Base-by-base conservation (phyloP, 2,888 invertebrate genomes). In the Galerucella pusilla region DNA sequence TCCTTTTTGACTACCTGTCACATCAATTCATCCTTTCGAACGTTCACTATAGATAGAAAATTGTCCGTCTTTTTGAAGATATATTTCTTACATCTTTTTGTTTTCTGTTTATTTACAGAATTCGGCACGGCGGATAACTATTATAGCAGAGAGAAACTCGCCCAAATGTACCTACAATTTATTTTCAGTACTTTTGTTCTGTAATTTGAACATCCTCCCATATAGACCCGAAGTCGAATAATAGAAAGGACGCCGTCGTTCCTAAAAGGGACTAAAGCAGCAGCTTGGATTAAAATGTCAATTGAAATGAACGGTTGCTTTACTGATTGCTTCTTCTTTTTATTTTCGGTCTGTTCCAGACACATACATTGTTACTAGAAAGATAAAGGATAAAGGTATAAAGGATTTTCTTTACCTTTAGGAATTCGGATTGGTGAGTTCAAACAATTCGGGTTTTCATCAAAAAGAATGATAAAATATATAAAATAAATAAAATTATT, bases 251-350 rank as follows among this genome's bases (percentile, higher is more conserved):
- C 70, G 74, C 73, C 72, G 60, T 64, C 70, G 74, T 68, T 71
- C 68, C 64, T 64, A 65, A 71, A 71, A 71, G 70, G 75, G 68
- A 61, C 64, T 49, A 68, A 75, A 75, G 71, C 71, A 71, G 59
- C 63, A 66, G n/a, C 66, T 75, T 72, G 78, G 80, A 80, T 79
- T 80, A 69, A 78, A 78, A 78, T 77, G 78, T 79, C 80, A 78
- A 79, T 80, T 79, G 80, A 80, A 80, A 80, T 77, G 78, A 79
- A 79, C 78, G 78, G 77, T 77, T 74, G 74, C 73, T 74, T 78
- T 76, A 71, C 73, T 74, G 78, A 75, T 78, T 75, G 76, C 69
- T 64, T 74, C 67, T 52, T 64, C 71, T 73, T 73, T 75, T 75
- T 71, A 75, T 75, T 69, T 74, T 59, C 57, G 61, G 35, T 35